Percentiles rank a stretch among this genome's conserved stretches.
Evolutionary conservation across 1,140 invertebrate species (phyloP).

Genomic region (Procambarus clarkii): DNA sequence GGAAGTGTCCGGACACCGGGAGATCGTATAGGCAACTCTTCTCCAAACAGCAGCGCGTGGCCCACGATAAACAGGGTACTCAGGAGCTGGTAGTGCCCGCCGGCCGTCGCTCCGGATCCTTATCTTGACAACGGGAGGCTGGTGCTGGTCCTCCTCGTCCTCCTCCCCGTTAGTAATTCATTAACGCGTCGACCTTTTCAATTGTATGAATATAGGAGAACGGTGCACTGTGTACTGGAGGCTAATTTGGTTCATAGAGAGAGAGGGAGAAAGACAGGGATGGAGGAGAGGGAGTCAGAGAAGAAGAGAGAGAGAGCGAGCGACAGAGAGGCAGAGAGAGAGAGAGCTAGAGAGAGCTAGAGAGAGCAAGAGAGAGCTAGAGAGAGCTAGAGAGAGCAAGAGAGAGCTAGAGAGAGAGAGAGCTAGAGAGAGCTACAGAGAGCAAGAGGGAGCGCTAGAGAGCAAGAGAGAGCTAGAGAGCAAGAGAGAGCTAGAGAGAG

Average conservation of each 20-base stretch:
- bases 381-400: too few species aligned
- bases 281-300: neutral
- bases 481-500: neutral
- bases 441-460: too few species aligned
- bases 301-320: neutral
- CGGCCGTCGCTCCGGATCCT: neutral
- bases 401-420: neutral
- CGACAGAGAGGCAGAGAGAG: neutral
- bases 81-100: neutral
- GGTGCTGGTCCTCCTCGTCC: neutral
- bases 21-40: constrained; percentile 13
- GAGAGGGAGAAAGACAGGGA: neutral
- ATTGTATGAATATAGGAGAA: too few species aligned
- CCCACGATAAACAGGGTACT: constrained; percentile 17
- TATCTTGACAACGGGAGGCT: neutral
- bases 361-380: constrained; percentile 23
- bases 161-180: neutral
- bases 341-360: neutral
- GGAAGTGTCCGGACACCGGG: neutral
- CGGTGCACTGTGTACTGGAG: too few species aligned
- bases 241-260: neutral
- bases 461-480: neutral
- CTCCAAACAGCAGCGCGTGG: constrained; percentile 34
- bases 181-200: too few species aligned
- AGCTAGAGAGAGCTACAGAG: too few species aligned